Evolutionary conservation across 1,140 invertebrate species (phyloP), one percentile per base, ranked within the genome.

Genomic region (Penaeus vannamei): DNA sequence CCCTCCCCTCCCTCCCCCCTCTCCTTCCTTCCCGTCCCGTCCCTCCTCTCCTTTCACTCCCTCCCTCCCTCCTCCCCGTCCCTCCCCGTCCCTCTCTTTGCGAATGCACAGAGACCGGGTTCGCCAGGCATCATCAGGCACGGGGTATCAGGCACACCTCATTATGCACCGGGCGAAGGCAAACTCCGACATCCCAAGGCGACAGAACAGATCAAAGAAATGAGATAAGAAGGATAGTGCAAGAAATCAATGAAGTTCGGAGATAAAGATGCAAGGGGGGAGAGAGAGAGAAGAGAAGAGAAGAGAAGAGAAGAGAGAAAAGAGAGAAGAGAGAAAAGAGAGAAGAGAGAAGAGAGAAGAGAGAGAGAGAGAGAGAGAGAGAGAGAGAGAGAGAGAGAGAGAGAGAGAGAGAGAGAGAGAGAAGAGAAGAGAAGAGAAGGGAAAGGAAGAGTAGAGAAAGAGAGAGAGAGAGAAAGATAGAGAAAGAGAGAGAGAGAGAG

Each of bases 381-480:
- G 53, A n/a, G n/a, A 29, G 53, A 79, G 76, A 79, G 14, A 79
- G 76, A 79, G 32, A 79, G 32, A 79, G 76, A 79, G 76, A 79
- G 76, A 79, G 76, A 79, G 76, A 79, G 76, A 79, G 76, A 79
- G 76, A 79, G 76, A 79, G 76, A 79, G 76, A 79, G 76, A 79
- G 76, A 79, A 32, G 42, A 32, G 42, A 32, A 79, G 76, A 42
- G 76, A 79, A 32, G 42, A 32, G 42, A 32, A 79, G 76, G 42
- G 76, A 79, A 32, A 79, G 76, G 42, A 32, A 79, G 76, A 79
- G 26, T 1, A 53, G 46, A 53, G 46, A 53, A 8, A 53, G 8
- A 14, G 46, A 53, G 46, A 53, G 46, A 53, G 46, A 10, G 46
- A 53, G 46, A 53, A 8, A 53, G 8, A 5, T 2, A 53, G 8